Evolutionary conservation across 1,140 invertebrate species (phyloP).

Genomic region (Wiebesia pumilae): DNA sequence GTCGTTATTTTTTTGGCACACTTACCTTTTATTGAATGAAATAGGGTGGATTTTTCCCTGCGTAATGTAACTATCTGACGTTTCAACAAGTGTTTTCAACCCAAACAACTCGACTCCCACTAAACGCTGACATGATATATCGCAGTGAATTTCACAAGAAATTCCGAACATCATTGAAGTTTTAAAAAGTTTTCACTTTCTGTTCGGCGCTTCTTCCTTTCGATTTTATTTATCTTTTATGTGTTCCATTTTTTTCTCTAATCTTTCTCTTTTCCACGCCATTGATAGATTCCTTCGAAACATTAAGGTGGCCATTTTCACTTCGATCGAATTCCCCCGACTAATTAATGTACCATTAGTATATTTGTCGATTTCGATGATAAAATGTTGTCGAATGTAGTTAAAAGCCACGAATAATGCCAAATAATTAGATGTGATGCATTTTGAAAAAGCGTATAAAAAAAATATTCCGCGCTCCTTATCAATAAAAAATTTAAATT

Average conservation of each 20-base stretch:
- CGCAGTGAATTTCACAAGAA: slow-evolving; percentile 44
- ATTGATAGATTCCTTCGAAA: not conserved
- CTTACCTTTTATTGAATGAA: not conserved
- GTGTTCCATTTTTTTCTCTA: not conserved
- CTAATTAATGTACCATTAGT: too few relatives aligned
- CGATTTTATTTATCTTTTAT: not conserved
- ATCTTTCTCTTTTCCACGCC: not conserved
- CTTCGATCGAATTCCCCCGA: too few relatives aligned
- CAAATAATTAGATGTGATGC: too few relatives aligned
- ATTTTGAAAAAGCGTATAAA: too few relatives aligned
- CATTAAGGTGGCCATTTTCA: too few relatives aligned
- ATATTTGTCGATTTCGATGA: too few relatives aligned
- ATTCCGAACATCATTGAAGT: slow-evolving; percentile 30
- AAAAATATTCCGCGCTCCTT: too few relatives aligned
- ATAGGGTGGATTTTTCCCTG: slow-evolving; percentile 8
- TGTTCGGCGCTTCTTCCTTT: not conserved
- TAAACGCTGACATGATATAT: slow-evolving; percentile 48
- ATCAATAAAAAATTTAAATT: too few relatives aligned
- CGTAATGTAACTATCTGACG: slow-evolving; percentile 26
- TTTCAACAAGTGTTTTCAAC: slow-evolving; percentile 52
- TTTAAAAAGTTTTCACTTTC: slow-evolving; percentile 37
- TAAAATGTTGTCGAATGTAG: too few relatives aligned
- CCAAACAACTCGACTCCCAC: slow-evolving; percentile 28
- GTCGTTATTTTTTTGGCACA: not conserved
- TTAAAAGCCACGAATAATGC: too few relatives aligned